Evolutionary conservation across 2,888 invertebrate species (phyloP).

Genomic region (Mimas tiliae): DNA sequence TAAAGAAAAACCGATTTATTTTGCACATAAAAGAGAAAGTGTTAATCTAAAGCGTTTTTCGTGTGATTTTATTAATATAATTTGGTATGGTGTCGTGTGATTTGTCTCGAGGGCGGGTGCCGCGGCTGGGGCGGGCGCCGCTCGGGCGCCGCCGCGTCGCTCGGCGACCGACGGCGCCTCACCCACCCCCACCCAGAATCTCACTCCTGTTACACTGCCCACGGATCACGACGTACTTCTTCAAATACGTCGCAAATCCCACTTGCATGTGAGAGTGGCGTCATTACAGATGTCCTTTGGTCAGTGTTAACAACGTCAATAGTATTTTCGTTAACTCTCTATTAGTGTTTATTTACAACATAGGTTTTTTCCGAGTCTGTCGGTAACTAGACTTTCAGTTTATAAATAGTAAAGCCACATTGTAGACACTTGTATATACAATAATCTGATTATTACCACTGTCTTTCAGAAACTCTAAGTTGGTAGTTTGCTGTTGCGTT

Average conservation of each 20-base stretch:
- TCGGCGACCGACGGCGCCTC: constrained; percentile 44
- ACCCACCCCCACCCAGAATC: constrained; percentile 33
- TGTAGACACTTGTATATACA: too few species aligned
- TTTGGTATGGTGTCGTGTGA: constrained; percentile 46
- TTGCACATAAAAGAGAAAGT: not conserved
- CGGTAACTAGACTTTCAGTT: too few species aligned
- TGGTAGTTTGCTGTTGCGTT: too few species aligned
- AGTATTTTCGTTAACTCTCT: too few species aligned
- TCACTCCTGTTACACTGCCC: constrained; percentile 39
- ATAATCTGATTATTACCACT: too few species aligned
- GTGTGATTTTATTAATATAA: constrained; percentile 24
- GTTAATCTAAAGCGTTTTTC: constrained; percentile 11
- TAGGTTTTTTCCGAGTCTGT: too few species aligned
- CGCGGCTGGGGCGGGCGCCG: constrained; percentile 51
- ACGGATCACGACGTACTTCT: constrained; percentile 16
- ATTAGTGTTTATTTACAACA: too few species aligned
- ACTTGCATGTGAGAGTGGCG: too few species aligned
- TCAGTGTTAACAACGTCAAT: not conserved
- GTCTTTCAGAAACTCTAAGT: too few species aligned
- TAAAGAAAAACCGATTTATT: not conserved
- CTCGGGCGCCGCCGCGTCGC: constrained; percentile 37
- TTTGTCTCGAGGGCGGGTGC: constrained; percentile 50
- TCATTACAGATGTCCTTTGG: too few species aligned
- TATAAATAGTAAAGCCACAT: too few species aligned
- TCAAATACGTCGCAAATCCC: too few species aligned